These are phyloP conservation scores for Ametastegia equiseti DNA, from an alignment of 2,888 invertebrate species.

Conservation along the genomic window DNA sequence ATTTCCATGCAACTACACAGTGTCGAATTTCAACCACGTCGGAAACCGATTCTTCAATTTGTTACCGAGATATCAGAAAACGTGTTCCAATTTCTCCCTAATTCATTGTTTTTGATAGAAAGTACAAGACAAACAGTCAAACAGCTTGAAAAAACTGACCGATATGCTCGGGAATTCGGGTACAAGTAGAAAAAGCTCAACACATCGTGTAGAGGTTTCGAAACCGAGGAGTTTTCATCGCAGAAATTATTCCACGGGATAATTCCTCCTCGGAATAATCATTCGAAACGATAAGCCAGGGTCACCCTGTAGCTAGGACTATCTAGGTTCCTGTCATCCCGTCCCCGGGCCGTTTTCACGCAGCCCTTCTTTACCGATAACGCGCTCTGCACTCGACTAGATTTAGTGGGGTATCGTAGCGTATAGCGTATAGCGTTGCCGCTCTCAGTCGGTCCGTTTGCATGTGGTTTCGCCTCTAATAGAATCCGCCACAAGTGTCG, in stretches of 20 bases:
- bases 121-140: too few relatives aligned
- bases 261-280: neutral
- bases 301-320: neutral
- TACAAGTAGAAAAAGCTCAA: too few relatives aligned
- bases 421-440: neutral
- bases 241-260: neutral
- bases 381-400: neutral
- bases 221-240: neutral
- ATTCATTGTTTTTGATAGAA: too few relatives aligned
- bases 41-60: too few relatives aligned
- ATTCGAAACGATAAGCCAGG: neutral
- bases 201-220: neutral
- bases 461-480: constrained; percentile 22
- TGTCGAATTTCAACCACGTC: neutral
- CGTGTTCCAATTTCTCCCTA: too few relatives aligned
- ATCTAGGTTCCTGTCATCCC: neutral
- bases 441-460: neutral
- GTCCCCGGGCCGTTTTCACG: neutral
- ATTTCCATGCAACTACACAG: neutral
- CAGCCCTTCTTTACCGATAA: constrained; percentile 4
- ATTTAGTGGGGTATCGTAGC: constrained; percentile 1
- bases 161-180: too few relatives aligned
- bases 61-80: too few relatives aligned
- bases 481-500: constrained; percentile 8
- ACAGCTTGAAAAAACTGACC: too few relatives aligned